Evolutionary conservation across 2,797 vertebrate genomes (phyloP).

Genomic region (Hippocampus kuda): DNA sequence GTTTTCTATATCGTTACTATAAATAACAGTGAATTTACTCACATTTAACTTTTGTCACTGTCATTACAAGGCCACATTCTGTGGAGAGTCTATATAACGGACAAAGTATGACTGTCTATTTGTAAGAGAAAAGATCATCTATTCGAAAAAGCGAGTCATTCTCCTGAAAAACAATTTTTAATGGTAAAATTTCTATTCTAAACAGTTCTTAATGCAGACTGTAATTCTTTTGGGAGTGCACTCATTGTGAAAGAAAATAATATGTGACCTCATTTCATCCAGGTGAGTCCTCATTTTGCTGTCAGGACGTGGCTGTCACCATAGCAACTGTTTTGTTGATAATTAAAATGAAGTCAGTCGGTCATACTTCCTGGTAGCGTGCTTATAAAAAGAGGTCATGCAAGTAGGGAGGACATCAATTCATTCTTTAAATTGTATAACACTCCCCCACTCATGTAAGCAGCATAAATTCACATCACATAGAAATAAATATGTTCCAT

Average conservation of each 20-base stretch:
- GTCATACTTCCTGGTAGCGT: not conserved
- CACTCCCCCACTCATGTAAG: not conserved
- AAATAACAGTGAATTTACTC: no score
- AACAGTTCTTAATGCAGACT: not conserved
- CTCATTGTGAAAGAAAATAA: not conserved
- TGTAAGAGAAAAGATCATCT: not conserved
- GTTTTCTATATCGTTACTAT: no score
- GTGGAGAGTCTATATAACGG: not conserved
- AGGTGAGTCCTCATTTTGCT: not conserved
- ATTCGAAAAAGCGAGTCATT: not conserved
- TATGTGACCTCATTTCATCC: not conserved
- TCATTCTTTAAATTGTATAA: not conserved
- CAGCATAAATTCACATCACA: not conserved
- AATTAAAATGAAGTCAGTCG: not conserved
- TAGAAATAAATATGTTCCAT: not conserved
- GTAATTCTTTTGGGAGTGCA: not conserved
- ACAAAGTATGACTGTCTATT: not conserved
- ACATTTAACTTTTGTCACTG: not conserved
- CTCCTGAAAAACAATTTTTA: not conserved
- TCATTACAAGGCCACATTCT: not conserved
- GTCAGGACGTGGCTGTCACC: not conserved
- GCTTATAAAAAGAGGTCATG: not conserved
- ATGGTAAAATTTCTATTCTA: not conserved
- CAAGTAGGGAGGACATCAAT: not conserved
- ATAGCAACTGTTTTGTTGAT: not conserved